Percentiles rank a stretch among this genome's conserved stretches.
Evolutionary conservation across 2,797 vertebrate species (phyloP).

Genomic region (Bradypus variegatus): DNA sequence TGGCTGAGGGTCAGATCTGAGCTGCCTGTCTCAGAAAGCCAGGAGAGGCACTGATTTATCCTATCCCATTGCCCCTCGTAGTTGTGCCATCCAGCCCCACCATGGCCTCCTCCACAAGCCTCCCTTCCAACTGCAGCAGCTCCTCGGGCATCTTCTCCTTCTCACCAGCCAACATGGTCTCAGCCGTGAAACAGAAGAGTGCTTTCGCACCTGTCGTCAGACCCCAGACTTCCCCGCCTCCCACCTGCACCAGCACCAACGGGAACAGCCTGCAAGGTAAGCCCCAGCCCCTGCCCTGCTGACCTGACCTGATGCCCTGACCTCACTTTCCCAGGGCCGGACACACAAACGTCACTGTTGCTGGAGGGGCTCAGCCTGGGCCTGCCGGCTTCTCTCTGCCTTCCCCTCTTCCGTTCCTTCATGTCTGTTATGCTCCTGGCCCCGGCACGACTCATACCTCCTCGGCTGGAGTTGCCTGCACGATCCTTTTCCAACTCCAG

Average conservation of each 20-base stretch:
- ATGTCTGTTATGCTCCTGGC: neutral
- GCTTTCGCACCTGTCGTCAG: slow-evolving; percentile 97
- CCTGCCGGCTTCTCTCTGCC: slow-evolving; percentile 42
- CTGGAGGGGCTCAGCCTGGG: neutral
- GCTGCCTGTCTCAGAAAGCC: neutral
- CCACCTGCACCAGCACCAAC: slow-evolving; percentile 95
- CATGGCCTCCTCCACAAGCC: slow-evolving; percentile 97
- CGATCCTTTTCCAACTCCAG: slow-evolving; percentile 33
- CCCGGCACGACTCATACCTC: neutral
- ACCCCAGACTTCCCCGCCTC: slow-evolving; percentile 94
- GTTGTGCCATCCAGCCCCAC: slow-evolving; percentile 98
- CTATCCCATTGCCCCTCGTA: slow-evolving; percentile 59
- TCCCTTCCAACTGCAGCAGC: slow-evolving; percentile 97
- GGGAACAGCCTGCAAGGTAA: slow-evolving; percentile 98
- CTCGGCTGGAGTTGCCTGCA: neutral
- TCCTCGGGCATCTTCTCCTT: slow-evolving; percentile 98
- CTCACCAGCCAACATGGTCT: slow-evolving; percentile 99
- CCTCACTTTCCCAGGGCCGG: neutral
- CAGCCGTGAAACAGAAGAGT: slow-evolving; percentile 98
- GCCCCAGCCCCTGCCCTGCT: neutral
- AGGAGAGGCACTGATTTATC: neutral
- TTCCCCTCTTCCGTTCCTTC: neutral
- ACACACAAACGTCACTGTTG: neutral
- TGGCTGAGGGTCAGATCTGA: rapidly evolving
- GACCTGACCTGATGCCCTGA: neutral